Evolutionary conservation across 2,797 vertebrate genomes (phyloP), one percentile per base, ranked within the genome.

Genomic region (Phoeniculus purpureus): DNA sequence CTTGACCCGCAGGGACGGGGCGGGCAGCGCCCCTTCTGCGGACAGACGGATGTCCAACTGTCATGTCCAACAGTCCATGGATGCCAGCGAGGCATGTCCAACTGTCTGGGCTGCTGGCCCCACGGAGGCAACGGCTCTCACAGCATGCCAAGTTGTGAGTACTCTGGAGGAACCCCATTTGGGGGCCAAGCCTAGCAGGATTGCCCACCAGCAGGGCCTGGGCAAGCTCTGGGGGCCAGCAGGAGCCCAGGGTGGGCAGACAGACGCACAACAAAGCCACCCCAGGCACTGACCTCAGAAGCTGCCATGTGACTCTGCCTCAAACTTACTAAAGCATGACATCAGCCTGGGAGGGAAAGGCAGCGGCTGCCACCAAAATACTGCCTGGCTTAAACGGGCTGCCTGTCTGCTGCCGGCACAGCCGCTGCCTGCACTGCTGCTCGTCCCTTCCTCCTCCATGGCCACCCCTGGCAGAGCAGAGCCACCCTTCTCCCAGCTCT

Each of bases 241-340:
- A 60, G 81, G 45, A 79, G 68, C 85, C 45, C 51, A 3, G 70
- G 43, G 43, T 16, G 19, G 43, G 76, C 82, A 52, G 83, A 76
- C 77, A 89, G 79, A 47, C 91, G 94, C 95, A 95, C 95, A 91
- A 95, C 96, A 95, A 91, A 94, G 87, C 89, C 91, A 67, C 85
- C 89, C 68, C 56, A 74, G 87, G 85, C 81, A 80, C 87, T 95
- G 97, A 96, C 95, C 97, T 97, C 97, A 97, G 96, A 91, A 90
- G 81, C 93, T 84, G 91, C 93, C 97, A 97, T 87, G 95, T 97
- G 97, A 98, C 96, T 83, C 62, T 32, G 85, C 79, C 96, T 96
- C 95, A 95, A 96, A 97, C 95, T 97, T 97, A 93, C 96, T 96
- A 95, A 94, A 91, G 95, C 96, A 96, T 98, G 97, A 98, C 97